Base-by-base conservation (phyloP, 37 sponge, comb jelly and placozoan genomes). In the Hexactinellida sp. region DNA sequence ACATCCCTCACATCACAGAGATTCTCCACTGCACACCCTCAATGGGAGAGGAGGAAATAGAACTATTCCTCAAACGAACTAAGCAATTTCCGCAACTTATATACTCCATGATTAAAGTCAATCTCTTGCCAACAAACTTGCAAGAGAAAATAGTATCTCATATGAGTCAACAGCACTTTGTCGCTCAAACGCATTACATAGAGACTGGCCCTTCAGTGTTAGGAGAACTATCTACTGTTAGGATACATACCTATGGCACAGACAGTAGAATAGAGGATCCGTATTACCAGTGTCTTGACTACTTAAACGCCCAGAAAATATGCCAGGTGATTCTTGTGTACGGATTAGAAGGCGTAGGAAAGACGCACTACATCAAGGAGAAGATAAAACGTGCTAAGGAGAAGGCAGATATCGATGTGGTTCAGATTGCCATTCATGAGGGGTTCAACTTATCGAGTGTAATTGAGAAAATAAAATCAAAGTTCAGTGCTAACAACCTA, bases 211-310 rank as follows among this genome's bases (percentile, higher is more conserved):
- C 91, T 28, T 91, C 92, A 28, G 86, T 94, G 24, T 88, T 94
- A 3, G 87, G 89, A 36, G 94, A 91, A 32, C 89, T 94, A 90
- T 92, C 94, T 36, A 90, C 89, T 87, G 54, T 94, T n/a, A 63
- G 30, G 13, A 63, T 63, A 63, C 76, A 63, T n/a, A 63, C 21
- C 13, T 25, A 25, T 28, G 76, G 76, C 32, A 63, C 34, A 21
- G 76, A 63, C 19, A n/a, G 30, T 63, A 28, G 13, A 10, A 63
- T 63, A 25, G 76, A 63, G 13, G 76, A 63, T 10, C 76, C 19
- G 3, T 23, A 23, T 28, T 63, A 23, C 30, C 28, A 63, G 3
- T 63, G 76, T 23, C 76, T 63, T n/a, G 13, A 23, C 28, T 63
- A 63, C 76, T 63, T 63, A 23, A 10, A 63, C 3, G 34, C 3